Base-by-base conservation (phyloP, 2,888 invertebrate species). In the Oligia latruncula region DNA sequence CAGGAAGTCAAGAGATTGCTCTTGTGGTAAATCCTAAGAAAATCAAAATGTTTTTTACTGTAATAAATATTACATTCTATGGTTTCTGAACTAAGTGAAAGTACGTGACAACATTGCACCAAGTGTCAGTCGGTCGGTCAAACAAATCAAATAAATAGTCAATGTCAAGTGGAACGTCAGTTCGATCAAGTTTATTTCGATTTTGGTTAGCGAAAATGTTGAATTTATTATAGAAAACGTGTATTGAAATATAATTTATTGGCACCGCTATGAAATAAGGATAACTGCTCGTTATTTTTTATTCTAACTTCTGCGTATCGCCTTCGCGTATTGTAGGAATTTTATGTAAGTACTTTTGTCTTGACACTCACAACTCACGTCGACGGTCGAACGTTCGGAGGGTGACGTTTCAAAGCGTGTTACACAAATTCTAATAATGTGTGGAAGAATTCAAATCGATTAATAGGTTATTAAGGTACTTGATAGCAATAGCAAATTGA, bases 341-440 rank as follows among this genome's bases (percentile, higher is more conserved):
- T 5, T n/a, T 83, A 90, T 90, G 93, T 92, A 86, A 90, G 89
- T 89, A 88, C 77, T 76, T 77, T 62, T 68, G 49, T 78, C 71
- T 89, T 89, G 91, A 85, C 92, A 90, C 89, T 90, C 89, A 87
- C 86, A 85, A 90, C 89, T 90, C 89, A 87, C 86, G 86, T 90
- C 55, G 78, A 67, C 67, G 62, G 71, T 81, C 77, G 71, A 85
- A 90, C 88, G 85, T 84, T 87, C 60, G 71, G 79, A 76, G 78
- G 92, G 90, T 94, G 94, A 94, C 94, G 94, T 95, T 92, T 90
- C 90, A 90, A 74, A 83, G 84, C 85, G 80, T 89, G 88, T 84
- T 89, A 85, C 67, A 85, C 79, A 85, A 90, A 86, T 83, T 84
- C 79, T 84, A 85, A 60, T 87, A 76, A 78, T 84, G 76, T 80